phyloP scores from a whole-genome alignment of 2,797 vertebrate genomes.

The Chloroceryle inda region DNA sequence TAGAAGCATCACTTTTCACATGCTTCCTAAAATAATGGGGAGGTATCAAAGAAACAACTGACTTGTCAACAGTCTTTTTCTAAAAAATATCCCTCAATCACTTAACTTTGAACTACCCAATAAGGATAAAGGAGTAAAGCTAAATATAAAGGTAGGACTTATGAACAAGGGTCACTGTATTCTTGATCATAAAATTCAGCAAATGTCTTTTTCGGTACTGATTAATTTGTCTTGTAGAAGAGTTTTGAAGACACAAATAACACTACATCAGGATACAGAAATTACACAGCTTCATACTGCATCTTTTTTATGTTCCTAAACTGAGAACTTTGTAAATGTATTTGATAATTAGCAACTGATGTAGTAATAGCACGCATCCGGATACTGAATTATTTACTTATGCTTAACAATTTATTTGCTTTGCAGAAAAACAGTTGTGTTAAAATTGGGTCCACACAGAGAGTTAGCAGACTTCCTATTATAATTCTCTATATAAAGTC shows the following conservation, averaged over 20 bases:
- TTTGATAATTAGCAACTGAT: conserved; percentile 12
- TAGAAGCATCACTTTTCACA: neutral
- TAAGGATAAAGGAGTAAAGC: neutral
- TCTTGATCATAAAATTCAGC: neutral
- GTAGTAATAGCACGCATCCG: neutral
- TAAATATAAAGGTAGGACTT: neutral
- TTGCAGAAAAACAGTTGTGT: neutral
- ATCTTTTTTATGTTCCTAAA: neutral
- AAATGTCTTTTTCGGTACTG: neutral
- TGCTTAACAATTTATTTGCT: neutral
- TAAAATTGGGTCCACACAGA: neutral
- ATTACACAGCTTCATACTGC: neutral
- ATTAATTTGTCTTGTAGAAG: neutral
- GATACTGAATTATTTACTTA: neutral
- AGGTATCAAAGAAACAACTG: neutral
- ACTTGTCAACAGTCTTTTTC: neutral
- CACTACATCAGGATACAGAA: neutral
- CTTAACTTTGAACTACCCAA: neutral
- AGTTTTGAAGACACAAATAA: neutral
- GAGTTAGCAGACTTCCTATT: neutral
- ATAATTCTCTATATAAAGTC: neutral
- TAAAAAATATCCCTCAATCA: neutral
- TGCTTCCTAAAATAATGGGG: neutral
- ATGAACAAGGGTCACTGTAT: neutral
- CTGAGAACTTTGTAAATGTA: neutral